A percentile compares a stretch with the other conserved stretches of the same genome.
Evolutionary conservation across 2,888 invertebrate species (phyloP).

Genomic region (Hyposoter dolosus): DNA sequence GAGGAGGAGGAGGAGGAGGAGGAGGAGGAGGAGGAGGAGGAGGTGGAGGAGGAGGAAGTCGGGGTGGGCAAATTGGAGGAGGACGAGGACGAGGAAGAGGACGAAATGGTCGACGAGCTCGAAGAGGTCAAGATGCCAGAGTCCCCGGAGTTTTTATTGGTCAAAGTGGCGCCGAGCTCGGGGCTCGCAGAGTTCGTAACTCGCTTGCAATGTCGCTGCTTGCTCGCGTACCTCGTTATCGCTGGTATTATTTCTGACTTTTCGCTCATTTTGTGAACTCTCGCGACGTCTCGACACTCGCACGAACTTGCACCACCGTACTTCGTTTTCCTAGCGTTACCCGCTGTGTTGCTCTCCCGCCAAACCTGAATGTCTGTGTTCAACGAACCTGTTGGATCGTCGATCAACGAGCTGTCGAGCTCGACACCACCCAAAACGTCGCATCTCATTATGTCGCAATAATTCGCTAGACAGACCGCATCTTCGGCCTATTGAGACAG

Average conservation of each 20-base stretch:
- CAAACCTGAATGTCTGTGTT: conserved; percentile 94
- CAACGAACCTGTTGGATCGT: conserved; percentile 88
- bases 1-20: conserved; percentile 27
- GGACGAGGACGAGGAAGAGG: conserved; percentile 56
- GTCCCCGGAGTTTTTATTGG: neutral
- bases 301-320: conserved; percentile 73
- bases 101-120: conserved; percentile 55
- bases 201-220: conserved; percentile 63
- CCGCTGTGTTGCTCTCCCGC: conserved; percentile 90
- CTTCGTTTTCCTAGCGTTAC: conserved; percentile 84
- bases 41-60: conserved; percentile 48
- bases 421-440: conserved; percentile 93
- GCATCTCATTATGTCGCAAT: conserved; percentile 98
- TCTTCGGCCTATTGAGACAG: conserved; percentile 94
- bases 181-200: neutral
- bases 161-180: neutral
- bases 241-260: conserved; percentile 67
- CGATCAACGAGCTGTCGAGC: conserved; percentile 85
- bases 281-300: conserved; percentile 76
- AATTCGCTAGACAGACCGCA: conserved; percentile 96
- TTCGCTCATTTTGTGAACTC: conserved; percentile 68
- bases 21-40: conserved; percentile 63
- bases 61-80: conserved; percentile 63
- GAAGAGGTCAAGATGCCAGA: neutral
- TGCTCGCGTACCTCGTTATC: conserved; percentile 52